Evolutionary conservation across 2,113 vertebrate species (phyloP), one percentile per base, ranked within the genome.

Genomic region (Pygoscelis adeliae): DNA sequence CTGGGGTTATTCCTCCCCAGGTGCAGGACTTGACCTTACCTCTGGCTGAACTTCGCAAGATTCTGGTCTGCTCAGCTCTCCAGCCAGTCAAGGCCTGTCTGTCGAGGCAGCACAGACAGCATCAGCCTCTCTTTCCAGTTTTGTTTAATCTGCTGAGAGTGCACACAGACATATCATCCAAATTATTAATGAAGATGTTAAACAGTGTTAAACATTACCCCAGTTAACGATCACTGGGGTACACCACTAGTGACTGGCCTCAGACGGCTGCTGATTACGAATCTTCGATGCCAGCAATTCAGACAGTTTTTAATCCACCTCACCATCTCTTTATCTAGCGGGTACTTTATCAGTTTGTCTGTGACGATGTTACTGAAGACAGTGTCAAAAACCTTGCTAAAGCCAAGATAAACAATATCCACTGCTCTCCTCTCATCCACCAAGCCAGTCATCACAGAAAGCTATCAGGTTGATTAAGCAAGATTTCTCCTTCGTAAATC

Each of bases 361-460:
- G 5, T 30, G 47, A 65, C 0, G 0, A 76, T 59, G 23, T 55
- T 78, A 55, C 18, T 32, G 34, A 42, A 77, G 10, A 52, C 7
- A 3, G 27, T 91, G 29, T 56, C 15, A 59, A 66, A 95, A 77
- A 17, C 27, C 10, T 76, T 74, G 14, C 16, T 79, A 47, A 62
- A 30, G 22, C 14, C 11, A 38, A 53, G 34, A 47, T 23, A 44
- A 63, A 42, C 16, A 25, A 50, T n/a, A 58, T n/a, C 15, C 42
- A 40, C 36, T 58, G 13, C 16, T 59, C 3, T 12, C 6, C 26
- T 50, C 21, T 52, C 29, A 36, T 22, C 18, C 15, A 62, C 29
- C 26, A 52, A 82, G 14, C 20, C 10, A 58, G 30, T 52, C 26
- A 77, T 62, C 25, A 40, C 40, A 74, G 49, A 59, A 79, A 74